Conservation (phyloP, 1,140 invertebrate genomes). For the Heliconius melpomene region DNA sequence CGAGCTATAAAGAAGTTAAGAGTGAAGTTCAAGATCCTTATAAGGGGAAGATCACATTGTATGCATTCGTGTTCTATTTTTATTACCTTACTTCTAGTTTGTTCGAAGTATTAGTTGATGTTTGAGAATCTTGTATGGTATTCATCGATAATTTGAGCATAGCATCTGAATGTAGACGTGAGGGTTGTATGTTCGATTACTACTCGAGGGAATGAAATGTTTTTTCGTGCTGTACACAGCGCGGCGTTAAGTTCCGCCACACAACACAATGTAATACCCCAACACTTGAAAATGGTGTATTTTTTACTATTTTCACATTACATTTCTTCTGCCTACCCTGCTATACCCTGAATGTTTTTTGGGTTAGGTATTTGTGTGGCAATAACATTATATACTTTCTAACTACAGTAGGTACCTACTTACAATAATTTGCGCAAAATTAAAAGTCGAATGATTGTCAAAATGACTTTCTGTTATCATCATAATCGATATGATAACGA, state of each 20-base stretch:
- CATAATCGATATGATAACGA: background rate
- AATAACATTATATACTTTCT: background rate
- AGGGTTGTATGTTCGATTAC: background rate
- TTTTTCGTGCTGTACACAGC: background rate
- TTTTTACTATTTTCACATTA: background rate
- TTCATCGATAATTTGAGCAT: background rate
- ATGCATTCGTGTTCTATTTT: slow-evolving; percentile 8
- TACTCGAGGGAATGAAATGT: background rate
- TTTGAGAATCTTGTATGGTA: background rate
- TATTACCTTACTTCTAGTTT: background rate
- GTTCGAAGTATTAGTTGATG: background rate
- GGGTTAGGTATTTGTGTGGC: too few species aligned
- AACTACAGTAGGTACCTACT: too few species aligned
- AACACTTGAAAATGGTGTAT: background rate
- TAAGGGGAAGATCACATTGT: slow-evolving; percentile 2
- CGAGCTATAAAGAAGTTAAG: slow-evolving; percentile 15
- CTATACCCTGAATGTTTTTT: background rate
- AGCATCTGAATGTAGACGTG: background rate
- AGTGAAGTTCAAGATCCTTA: slow-evolving; percentile 14
- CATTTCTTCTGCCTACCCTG: background rate
- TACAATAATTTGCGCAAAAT: background rate
- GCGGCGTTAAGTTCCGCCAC: background rate
- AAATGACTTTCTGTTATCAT: background rate
- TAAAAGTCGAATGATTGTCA: background rate
- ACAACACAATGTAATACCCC: background rate